phyloP scores from a whole-genome alignment of 1,140 invertebrate genomes.

The Spodoptera litura region DNA sequence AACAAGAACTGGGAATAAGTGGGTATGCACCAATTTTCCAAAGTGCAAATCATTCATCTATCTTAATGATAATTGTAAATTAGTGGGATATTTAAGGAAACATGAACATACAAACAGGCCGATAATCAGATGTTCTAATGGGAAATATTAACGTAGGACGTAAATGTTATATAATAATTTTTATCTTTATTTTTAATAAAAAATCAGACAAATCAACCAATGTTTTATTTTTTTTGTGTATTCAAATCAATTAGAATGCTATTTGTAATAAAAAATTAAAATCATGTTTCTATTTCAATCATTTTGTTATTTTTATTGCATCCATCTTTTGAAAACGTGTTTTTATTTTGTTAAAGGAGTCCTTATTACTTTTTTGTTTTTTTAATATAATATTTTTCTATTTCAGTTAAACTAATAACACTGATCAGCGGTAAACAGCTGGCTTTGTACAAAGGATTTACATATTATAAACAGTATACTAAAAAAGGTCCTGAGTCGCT shows the following conservation, averaged over 20 bases:
- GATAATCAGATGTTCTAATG: conserved; percentile 56
- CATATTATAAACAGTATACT: conserved; percentile 38
- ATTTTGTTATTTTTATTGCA: too few species aligned
- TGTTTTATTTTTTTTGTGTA: too few species aligned
- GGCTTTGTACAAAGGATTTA: conserved; percentile 34
- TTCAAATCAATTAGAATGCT: not conserved
- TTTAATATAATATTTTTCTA: conserved; percentile 12
- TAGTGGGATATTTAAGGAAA: not conserved
- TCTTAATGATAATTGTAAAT: conserved; percentile 46
- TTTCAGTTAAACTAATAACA: conserved; percentile 56
- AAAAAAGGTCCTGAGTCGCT: not conserved
- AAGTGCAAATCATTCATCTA: conserved; percentile 62
- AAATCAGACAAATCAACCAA: too few species aligned
- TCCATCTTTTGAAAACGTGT: too few species aligned
- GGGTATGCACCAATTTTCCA: conserved; percentile 67
- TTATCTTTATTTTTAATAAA: too few species aligned
- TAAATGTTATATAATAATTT: too few species aligned
- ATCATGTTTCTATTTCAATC: too few species aligned
- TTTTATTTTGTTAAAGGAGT: too few species aligned
- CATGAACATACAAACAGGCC: conserved; percentile 56
- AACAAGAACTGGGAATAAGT: conserved; percentile 59
- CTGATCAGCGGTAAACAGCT: conserved; percentile 49
- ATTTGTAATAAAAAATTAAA: too few species aligned
- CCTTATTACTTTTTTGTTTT: conserved; percentile 43
- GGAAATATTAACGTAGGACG: conserved; percentile 51